Evolutionary conservation across 2,888 invertebrate genomes (phyloP), one percentile per base, ranked within the genome.

Genomic region (Muschampia plurimacula): DNA sequence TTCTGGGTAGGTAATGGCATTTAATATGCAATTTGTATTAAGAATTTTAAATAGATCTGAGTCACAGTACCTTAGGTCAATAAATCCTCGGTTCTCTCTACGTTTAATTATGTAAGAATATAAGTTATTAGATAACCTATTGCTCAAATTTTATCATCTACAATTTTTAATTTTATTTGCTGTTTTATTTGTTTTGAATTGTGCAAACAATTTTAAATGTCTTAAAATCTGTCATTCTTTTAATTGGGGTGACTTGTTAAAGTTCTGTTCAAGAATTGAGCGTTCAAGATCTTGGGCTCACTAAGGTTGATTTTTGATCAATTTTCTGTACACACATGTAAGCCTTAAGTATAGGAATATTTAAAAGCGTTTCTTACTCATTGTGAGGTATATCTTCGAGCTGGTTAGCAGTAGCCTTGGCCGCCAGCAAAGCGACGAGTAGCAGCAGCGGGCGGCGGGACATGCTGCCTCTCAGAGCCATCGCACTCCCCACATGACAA

Each of bases 331-430:
- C 15, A 15, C 4, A 5, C 15, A 22, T 0, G 22, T 15, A 60
- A 32, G 7, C 2, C 10, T 36, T 36, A 13, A n/a, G 1, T 13
- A 36, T 36, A 13, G 4, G 12, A 13, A 39, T n/a, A 8, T 41
- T 2, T 41, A 15, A 63, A 41, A 60, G 13, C 13, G 7, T 13
- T 44, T 95, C 97, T 97, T 95, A 98, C 98, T 97, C 97, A 93
- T 97, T 97, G 91, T 97, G 97, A 75, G 97, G 98, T 87, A 98
- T 98, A 89, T 97, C 97, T 95, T 98, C 97, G 85, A 97, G 97
- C 92, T 97, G 97, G 93, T 97, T 97, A 82, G 96, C 95, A 81
- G 95, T 83, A 79, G 89, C 89, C 76, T 84, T 83, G 69, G 87
- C 87, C 77, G 86, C 86, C 79, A 92, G 86, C 78, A 90, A 80